Evolutionary conservation across 2,888 invertebrate genomes (phyloP), one percentile per base, ranked within the genome.

Genomic region (Petrolisthes cinctipes): DNA sequence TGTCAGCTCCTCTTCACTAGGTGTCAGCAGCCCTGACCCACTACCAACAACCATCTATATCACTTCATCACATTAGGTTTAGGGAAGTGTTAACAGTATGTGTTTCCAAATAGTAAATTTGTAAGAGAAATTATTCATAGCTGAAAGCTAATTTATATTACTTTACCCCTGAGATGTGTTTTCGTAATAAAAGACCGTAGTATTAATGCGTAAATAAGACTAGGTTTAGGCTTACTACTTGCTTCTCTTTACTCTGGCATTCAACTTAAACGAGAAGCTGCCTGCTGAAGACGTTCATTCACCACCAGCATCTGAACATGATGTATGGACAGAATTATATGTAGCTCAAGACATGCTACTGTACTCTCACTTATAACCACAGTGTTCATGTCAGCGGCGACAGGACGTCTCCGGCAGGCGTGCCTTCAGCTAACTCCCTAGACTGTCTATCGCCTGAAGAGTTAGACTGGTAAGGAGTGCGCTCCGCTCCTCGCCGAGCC

Each of bases 111-210:
- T 83, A 79, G 82, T 83, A 83, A 78, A 71, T 71, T 54, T 51
- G 56, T 83, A 83, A 86, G 79, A 86, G 37, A 79, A 83, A 86
- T 54, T 80, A 66, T 83, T n/a, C 73, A 56, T 73, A 84, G 83
- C 87, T 87, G 51, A 81, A 87, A 87, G 87, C 87, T 84, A 84
- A 87, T 87, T 87, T 87, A 84, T 87, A 75, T 84, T 23, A 81
- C 66, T 81, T 53, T 87, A 84, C 80, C 80, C 73, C 68, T 54
- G 61, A 75, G 61, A 68, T 87, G 81, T 87, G 83, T 87, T 71
- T 86, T 79, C 84, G 51, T 87, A 87, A 87, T 87, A 87, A 87
- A 87, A 87, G 87, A 87, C 87, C 75, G 87, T 87, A 87, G 87
- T 75, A 66, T 87, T 87, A 87, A 84, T 84, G 71, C 71, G 73